Conservation (phyloP, 2,888 invertebrate species). For the Leucoma salicis region DNA sequence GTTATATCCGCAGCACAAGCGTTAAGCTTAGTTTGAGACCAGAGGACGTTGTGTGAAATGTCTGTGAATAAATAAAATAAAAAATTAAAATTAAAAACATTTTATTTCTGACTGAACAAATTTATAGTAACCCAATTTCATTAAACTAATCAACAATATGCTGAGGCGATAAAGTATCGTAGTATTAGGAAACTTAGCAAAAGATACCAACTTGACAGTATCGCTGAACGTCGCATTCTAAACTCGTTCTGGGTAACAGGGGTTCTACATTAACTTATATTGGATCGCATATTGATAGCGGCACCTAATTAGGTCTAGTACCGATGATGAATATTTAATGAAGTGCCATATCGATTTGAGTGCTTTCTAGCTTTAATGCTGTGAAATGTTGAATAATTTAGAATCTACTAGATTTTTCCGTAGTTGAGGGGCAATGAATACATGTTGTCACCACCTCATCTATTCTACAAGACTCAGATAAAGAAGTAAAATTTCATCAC, state of each 20-base stretch:
- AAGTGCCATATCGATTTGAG: slow-evolving; percentile 5
- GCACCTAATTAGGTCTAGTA: slow-evolving; percentile 9
- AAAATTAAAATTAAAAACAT: too few relatives aligned
- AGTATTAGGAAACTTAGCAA: slow-evolving; percentile 16
- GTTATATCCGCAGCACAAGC: too few relatives aligned
- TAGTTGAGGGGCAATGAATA: too few relatives aligned
- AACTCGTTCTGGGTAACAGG: background rate
- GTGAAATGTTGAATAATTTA: too few relatives aligned
- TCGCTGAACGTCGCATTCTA: background rate
- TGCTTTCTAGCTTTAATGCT: background rate
- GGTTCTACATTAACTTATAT: background rate
- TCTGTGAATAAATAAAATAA: too few relatives aligned
- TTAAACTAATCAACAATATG: background rate
- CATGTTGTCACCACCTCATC: too few relatives aligned
- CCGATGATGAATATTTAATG: slow-evolving; percentile 5
- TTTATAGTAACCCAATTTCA: background rate
- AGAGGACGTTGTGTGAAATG: too few relatives aligned
- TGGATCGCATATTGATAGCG: slow-evolving; percentile 7
- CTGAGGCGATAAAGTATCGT: slow-evolving; percentile 2
- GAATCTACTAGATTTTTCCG: too few relatives aligned
- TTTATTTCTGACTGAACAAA: too few relatives aligned
- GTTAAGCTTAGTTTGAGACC: too few relatives aligned
- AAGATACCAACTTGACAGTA: slow-evolving; percentile 15
- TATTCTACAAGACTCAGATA: too few relatives aligned
- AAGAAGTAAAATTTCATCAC: too few relatives aligned